These are phyloP conservation scores for Meloidogyne hapla DNA, from an alignment of 1,140 invertebrate species.

Conservation along the genomic window DNA sequence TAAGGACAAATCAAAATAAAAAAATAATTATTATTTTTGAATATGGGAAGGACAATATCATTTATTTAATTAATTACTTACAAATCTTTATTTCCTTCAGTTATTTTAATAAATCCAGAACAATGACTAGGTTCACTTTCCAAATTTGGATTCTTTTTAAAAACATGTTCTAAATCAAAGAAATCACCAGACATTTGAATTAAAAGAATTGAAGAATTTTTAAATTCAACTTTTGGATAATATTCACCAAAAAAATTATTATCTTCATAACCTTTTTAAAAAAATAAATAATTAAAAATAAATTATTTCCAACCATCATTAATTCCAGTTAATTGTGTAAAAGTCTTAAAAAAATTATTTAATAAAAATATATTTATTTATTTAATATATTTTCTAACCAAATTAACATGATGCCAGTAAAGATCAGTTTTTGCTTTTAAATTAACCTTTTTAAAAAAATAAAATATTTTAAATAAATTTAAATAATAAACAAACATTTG, in stretches of 20 bases:
- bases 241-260: slow-evolving; percentile 10
- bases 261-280: not conserved
- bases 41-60: too few species aligned
- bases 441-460: too few species aligned
- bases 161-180: slow-evolving; percentile 53
- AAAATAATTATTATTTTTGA: too few species aligned
- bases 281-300: not conserved
- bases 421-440: not conserved
- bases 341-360: not conserved
- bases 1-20: too few species aligned
- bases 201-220: slow-evolving; percentile 52
- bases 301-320: not conserved
- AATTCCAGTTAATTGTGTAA: slow-evolving; percentile 6
- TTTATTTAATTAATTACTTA: slow-evolving; percentile 17
- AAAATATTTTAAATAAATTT: slow-evolving; percentile 8
- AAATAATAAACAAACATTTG: not conserved
- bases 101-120: slow-evolving; percentile 58
- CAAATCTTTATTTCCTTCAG: slow-evolving; percentile 54
- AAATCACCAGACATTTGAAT: slow-evolving; percentile 61
- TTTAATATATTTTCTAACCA: not conserved
- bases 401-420: not conserved
- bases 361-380: not conserved
- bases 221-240: slow-evolving; percentile 48
- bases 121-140: slow-evolving; percentile 59
- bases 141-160: slow-evolving; percentile 53